phyloP scores from a whole-genome alignment of 1,140 invertebrate genomes.

The Caenorhabditis elegans region WBcel235 BX284604.4:964001-964500 shows the following conservation, averaged over 20 bases:
- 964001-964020: no score
- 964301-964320: conserved; percentile 40
- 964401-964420: neutral
- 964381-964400: neutral
- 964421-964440: conserved; percentile 16
- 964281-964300: conserved; percentile 61
- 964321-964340: neutral
- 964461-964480: no score
- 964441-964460: neutral
- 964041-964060: no score
- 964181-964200: conserved; percentile 52
- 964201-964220: conserved; percentile 61
- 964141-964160: conserved; percentile 62
- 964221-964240: conserved; percentile 61
- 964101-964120: no score
- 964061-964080: no score
- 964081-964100: no score
- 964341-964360: neutral
- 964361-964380: neutral
- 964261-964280: conserved; percentile 40
- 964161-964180: conserved; percentile 62
- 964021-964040: no score
- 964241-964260: conserved; percentile 56
- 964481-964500: neutral
- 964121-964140: conserved; percentile 46